A percentile compares a stretch with the other conserved stretches of the same genome.
phyloP scores from a whole-genome alignment of 2,888 invertebrate genomes.

The Sarcophaga variegata region DNA sequence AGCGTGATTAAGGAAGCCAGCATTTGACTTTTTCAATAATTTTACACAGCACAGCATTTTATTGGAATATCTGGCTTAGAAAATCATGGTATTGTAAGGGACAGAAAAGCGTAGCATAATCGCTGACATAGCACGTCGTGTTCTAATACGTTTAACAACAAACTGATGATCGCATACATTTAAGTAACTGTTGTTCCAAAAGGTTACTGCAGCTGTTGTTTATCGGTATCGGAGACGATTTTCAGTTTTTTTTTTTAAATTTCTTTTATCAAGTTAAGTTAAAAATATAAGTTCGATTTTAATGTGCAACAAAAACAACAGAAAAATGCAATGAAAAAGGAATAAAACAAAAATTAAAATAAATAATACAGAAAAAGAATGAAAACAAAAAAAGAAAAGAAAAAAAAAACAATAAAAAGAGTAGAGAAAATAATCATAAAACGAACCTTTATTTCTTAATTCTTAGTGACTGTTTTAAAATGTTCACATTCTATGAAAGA shows the following conservation, averaged over 20 bases:
- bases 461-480: slow-evolving; percentile 67
- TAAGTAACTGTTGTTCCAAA: slow-evolving; percentile 1
- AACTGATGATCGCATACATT: too few species aligned
- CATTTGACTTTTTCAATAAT: too few species aligned
- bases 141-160: too few species aligned
- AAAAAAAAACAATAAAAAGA: not conserved
- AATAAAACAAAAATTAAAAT: slow-evolving; percentile 15
- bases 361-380: slow-evolving; percentile 39
- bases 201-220: slow-evolving; percentile 58
- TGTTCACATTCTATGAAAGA: slow-evolving; percentile 58
- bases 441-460: slow-evolving; percentile 68
- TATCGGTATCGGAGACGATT: slow-evolving; percentile 44
- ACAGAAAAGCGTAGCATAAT: too few species aligned
- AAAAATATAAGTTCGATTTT: slow-evolving; percentile 61
- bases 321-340: slow-evolving; percentile 15
- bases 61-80: too few species aligned
- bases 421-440: slow-evolving; percentile 42
- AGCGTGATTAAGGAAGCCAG: too few species aligned
- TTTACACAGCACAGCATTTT: too few species aligned
- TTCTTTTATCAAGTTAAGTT: slow-evolving; percentile 9
- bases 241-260: not conserved
- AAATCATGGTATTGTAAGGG: too few species aligned
- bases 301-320: slow-evolving; percentile 48
- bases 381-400: slow-evolving; percentile 36
- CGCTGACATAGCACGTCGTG: too few species aligned